Conservation (phyloP, 2,113 vertebrate genomes). For the Calidris pygmaea region DNA sequence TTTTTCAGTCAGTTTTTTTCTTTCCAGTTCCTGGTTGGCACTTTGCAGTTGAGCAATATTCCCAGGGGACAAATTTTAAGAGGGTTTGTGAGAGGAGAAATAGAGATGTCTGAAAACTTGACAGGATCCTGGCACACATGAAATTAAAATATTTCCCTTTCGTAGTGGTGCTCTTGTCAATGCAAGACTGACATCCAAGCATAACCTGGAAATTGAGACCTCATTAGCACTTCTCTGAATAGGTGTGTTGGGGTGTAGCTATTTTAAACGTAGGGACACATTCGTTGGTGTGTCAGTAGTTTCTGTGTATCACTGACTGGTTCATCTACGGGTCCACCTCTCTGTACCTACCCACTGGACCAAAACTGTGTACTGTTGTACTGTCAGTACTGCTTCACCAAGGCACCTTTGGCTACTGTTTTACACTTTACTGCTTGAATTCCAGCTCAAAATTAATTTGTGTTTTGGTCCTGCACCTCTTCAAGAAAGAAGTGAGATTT, state of each 20-base stretch:
- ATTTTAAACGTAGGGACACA: fast-evolving
- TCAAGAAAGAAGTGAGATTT: background rate
- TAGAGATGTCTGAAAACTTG: constrained; percentile 56
- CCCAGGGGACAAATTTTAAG: constrained; percentile 16
- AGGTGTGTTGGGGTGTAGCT: background rate
- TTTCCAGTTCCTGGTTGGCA: background rate
- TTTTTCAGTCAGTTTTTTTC: constrained; percentile 1
- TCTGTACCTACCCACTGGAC: background rate
- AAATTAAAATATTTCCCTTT: constrained; percentile 46
- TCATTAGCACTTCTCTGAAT: constrained; percentile 10
- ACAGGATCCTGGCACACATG: constrained; percentile 24
- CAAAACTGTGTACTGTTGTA: background rate
- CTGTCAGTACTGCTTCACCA: background rate
- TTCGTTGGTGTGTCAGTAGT: background rate
- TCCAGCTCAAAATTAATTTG: background rate
- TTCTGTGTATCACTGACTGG: background rate
- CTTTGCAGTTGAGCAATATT: background rate
- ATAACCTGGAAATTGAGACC: constrained; percentile 22
- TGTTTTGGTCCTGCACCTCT: background rate
- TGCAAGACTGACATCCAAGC: constrained; percentile 30
- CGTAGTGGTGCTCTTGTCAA: background rate
- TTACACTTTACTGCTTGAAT: background rate
- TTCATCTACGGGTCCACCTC: background rate
- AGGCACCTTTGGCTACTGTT: background rate
- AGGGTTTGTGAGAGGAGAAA: constrained; percentile 10